Percentiles rank a stretch among this genome's conserved stretches.
These are phyloP conservation scores for Belonocnema kinseyi DNA, from an alignment of 1,140 invertebrate genomes.

Conservation along the genomic window DNA sequence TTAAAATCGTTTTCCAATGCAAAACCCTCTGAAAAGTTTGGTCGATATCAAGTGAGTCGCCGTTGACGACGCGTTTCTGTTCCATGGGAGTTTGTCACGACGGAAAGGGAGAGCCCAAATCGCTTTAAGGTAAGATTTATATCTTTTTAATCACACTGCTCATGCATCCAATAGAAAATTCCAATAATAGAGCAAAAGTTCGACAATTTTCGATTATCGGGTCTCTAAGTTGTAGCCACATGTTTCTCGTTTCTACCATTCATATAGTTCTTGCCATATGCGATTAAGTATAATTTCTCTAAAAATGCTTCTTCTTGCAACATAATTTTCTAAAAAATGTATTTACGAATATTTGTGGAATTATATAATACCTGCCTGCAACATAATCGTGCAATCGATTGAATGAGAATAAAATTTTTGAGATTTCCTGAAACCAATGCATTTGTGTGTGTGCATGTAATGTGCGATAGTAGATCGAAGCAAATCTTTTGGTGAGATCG, in stretches of 20 bases:
- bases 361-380: too few species aligned
- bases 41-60: slow-evolving; percentile 54
- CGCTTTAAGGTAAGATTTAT: slow-evolving; percentile 50
- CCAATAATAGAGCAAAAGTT: slow-evolving; percentile 34
- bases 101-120: slow-evolving; percentile 31
- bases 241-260: neutral
- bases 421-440: neutral
- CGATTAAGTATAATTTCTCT: neutral
- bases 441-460: neutral
- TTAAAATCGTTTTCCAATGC: neutral
- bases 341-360: too few species aligned
- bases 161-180: slow-evolving; percentile 7
- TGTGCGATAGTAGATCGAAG: slow-evolving; percentile 3
- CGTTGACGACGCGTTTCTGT: slow-evolving; percentile 45
- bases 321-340: too few species aligned
- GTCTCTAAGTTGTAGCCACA: neutral
- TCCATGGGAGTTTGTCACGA: slow-evolving; percentile 31
- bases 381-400: neutral
- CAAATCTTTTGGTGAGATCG: slow-evolving; percentile 15
- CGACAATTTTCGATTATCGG: slow-evolving; percentile 34
- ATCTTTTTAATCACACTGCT: slow-evolving; percentile 20
- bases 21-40: slow-evolving; percentile 48
- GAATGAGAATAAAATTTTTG: slow-evolving; percentile 37
- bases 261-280: neutral
- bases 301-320: slow-evolving; percentile 26